phyloP scores from a whole-genome alignment of 2,113 vertebrate species.

The Hyperopisus bebe region DNA sequence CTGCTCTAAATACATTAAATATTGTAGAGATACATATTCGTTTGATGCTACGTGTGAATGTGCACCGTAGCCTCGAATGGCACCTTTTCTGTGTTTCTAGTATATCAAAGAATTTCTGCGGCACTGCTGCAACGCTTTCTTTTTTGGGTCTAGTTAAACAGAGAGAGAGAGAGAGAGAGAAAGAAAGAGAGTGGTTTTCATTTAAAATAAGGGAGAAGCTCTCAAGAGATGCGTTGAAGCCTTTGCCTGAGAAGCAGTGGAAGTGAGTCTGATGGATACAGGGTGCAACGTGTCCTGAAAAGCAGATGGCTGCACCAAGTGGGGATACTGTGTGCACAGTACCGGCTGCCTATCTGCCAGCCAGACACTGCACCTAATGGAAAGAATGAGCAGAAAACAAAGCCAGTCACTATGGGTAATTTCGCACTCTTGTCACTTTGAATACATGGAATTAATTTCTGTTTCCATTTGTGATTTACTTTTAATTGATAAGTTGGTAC shows the following conservation, averaged over 20 bases:
- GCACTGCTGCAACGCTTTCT: neutral
- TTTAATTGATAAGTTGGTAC: neutral
- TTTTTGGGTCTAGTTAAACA: neutral
- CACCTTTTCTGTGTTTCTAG: neutral
- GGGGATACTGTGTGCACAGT: neutral
- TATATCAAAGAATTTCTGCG: neutral
- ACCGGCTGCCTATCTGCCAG: neutral
- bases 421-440: neutral
- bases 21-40: neutral
- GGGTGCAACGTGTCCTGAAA: neutral
- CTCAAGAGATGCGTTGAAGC: neutral
- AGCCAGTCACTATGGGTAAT: neutral
- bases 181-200: neutral
- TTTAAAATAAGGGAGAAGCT: neutral
- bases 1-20: neutral
- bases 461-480: neutral
- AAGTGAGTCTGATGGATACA: neutral
- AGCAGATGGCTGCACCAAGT: neutral
- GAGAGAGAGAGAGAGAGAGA: neutral
- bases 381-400: conserved; percentile 6
- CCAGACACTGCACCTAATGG: neutral
- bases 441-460: neutral
- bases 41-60: neutral
- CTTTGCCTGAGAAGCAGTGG: neutral
- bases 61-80: neutral